Evolutionary conservation across 2,797 vertebrate genomes (phyloP), one percentile per base, ranked within the genome.

Genomic region (Dendrocincla tyrannina): DNA sequence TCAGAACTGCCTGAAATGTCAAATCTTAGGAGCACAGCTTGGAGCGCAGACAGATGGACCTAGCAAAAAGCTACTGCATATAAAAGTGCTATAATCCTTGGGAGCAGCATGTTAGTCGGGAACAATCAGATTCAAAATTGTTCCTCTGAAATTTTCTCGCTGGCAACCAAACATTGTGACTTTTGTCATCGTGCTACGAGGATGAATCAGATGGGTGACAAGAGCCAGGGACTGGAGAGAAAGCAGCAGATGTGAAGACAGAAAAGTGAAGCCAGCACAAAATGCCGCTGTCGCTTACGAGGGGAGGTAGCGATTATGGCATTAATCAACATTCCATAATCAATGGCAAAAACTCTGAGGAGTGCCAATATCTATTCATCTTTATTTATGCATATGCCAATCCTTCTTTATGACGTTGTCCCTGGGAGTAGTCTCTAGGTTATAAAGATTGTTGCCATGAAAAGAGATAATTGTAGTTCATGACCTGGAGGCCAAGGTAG

Each of bases 301-400:
- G 76, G 88, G 76, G 95, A 95, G 92, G 84, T 80, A 92, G 92
- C 81, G 92, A 94, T 95, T 96, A 93, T 86, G 76, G 81, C 95
- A 95, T 96, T 97, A 97, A 95, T 92, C 94, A 97, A 91, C 93
- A 94, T 96, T 93, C 59, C 89, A 69, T 95, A 92, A 96, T 95
- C 94, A 95, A 96, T 93, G 94, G 95, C 75, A 94, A 93, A 97
- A 96, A 86, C 78, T 81, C 86, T 2, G 24, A 89, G 77, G 81
- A 90, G 83, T 95, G 92, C 90, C 94, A 96, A 91, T 96, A 95
- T 88, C 91, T 90, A 93, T 94, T 96, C 92, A 92, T 92, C 94
- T 94, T 92, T 95, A 92, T 95, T 96, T 97, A 96, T 83, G 80
- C 88, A 55, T 94, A 82, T 73, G 91, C 85, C 94, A 90, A 93